Evolutionary conservation across 1,140 invertebrate genomes (phyloP), one percentile per base, ranked within the genome.

Genomic region (Linepithema humile): DNA sequence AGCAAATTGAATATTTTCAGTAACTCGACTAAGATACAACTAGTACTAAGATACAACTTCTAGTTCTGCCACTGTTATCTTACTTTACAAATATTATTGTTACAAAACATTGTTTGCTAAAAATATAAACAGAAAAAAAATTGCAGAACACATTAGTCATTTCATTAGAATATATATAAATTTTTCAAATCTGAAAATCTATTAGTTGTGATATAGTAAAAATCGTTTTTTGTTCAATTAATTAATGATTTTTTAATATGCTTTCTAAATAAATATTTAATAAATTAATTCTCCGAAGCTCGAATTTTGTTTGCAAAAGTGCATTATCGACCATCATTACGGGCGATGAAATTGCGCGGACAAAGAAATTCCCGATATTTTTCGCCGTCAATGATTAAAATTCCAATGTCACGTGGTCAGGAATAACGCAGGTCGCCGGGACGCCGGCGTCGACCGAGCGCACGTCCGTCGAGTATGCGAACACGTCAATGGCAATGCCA

Each of bases 401-500:
- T 80, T 69, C 75, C 75, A 80, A 80, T 32, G 64, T 80, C 75
- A 55, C 50, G 40, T 35, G 48, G 65, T 59, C 86, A 93, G 93
- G 89, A 43, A 91, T 94, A 74, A 92, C 88, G 57, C 90, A 92
- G 59, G 82, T 91, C 59, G 86, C 88, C 12, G 60, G 77, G 9
- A 53, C 55, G 9, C 64, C 62, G 20, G 7, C 73, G 32, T 75
- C 89, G 43, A 84, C 75, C 12, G 82, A 88, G 40, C 9, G 60
- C n/a, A 77, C 62, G n/a, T 43, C 75, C 32, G 83, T 87, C 38
- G 91, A 90, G 50, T 91, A 90, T 69, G 80, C 87, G 10, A 94
- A 94, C 85, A 90, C 90, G 35, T 93, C 92, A 45, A 91, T 91
- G 89, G 88, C 91, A 23, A 92, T 91, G 89, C 88, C 92, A 4